A percentile compares a stretch with the other conserved stretches of the same genome.
Evolutionary conservation across 2,888 invertebrate genomes (phyloP).

Genomic region (Falcaria lacertinaria): DNA sequence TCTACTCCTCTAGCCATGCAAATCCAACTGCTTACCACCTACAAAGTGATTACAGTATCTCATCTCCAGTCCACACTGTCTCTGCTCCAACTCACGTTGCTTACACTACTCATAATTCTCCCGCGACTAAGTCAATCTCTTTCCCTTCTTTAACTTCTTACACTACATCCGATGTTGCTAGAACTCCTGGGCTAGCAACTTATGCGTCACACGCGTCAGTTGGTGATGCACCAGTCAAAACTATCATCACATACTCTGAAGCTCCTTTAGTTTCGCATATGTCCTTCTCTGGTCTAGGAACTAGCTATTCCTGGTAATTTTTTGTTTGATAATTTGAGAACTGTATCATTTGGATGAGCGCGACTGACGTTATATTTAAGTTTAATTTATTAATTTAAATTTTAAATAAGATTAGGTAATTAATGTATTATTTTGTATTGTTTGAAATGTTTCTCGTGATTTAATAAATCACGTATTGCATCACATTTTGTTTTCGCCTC

Average conservation of each 20-base stretch:
- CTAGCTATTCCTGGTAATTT: constrained; percentile 45
- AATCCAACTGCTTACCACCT: constrained; percentile 19
- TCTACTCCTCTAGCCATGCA: constrained; percentile 18
- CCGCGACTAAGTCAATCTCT: constrained; percentile 18
- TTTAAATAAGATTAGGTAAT: too few relatives aligned
- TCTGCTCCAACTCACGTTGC: constrained; percentile 18
- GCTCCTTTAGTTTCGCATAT: constrained; percentile 38
- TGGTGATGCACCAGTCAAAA: constrained; percentile 20
- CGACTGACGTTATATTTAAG: constrained; percentile 41
- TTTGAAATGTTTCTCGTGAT: background rate
- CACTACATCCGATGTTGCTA: constrained; percentile 8
- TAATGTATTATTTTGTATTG: too few relatives aligned
- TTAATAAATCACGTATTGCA: background rate
- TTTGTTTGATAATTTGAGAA: too few relatives aligned
- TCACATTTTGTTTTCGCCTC: background rate
- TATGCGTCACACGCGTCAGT: constrained; percentile 9
- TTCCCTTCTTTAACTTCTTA: constrained; percentile 21
- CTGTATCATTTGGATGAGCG: constrained; percentile 24
- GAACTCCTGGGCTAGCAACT: constrained; percentile 7
- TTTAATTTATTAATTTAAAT: constrained; percentile 9
- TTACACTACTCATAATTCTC: constrained; percentile 16
- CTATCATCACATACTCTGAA: constrained; percentile 32
- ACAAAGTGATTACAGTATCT: constrained; percentile 14
- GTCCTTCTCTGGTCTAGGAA: constrained; percentile 36
- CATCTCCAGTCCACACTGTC: constrained; percentile 17